Evolutionary conservation across 2,113 vertebrate species (phyloP), one percentile per base, ranked within the genome.

Genomic region (Rhinoptilus africanus): DNA sequence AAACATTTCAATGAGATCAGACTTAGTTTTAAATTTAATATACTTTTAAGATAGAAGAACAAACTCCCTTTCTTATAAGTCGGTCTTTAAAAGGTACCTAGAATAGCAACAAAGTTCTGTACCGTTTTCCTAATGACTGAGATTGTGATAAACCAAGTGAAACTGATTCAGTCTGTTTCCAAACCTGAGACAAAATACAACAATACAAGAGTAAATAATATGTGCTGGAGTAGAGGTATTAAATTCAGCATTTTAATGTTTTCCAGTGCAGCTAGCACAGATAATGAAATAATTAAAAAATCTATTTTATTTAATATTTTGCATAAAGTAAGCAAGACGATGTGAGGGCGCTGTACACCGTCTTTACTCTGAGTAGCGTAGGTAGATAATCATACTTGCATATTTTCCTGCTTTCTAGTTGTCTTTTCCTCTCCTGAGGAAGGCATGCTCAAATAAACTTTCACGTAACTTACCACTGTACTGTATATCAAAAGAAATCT

Each of bases 401-500:
- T 32, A 18, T 39, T 45, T 94, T 89, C 48, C 68, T 79, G 32
- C 74, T 88, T 79, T 73, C 66, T 39, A 51, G 35, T 27, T 80
- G 84, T 45, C 60, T 83, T 48, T 37, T 79, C 34, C 47, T 82
- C 48, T 85, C 34, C 57, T 24, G 66, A 62, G 57, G 56, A 78
- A 78, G n/a, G 34, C 60, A n/a, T 48, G 53, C 68, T 35, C 59
- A 71, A 59, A 21, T 59, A 41, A 79, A 84, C 72, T 93, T 92
- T 10, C 56, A n/a, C 1, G 2, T 60, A 60, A 56, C 43, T 95
- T 92, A 39, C 26, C 41, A 12, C 13, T 77, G 60, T 71, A 15
- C 47, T 78, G 43, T 27, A 53, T 92, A 93, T 89, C 89, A 96
- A 91, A 95, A 89, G 89, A 91, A 85, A 82, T 16, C 1, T 45